Evolutionary conservation across 2,888 invertebrate species (phyloP).

Genomic region (Poecilobothrus nobilitatus): DNA sequence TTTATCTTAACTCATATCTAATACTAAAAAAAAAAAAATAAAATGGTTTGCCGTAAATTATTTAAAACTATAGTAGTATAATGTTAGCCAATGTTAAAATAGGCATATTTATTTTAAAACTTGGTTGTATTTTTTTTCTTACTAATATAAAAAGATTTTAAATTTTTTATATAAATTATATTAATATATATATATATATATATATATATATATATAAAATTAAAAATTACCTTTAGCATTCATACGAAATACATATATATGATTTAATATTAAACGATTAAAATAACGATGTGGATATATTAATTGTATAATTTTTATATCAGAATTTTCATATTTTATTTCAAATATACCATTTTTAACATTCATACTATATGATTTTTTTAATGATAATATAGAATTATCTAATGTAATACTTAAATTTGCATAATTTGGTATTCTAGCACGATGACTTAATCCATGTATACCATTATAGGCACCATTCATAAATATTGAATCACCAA

Average conservation of each 20-base stretch:
- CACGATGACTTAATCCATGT: slow-evolving; percentile 50
- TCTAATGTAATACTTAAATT: slow-evolving; percentile 39
- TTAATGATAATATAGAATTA: slow-evolving; percentile 8
- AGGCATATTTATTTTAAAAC: too few relatives aligned
- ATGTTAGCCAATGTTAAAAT: too few relatives aligned
- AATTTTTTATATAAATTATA: not conserved
- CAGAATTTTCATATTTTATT: slow-evolving; percentile 24
- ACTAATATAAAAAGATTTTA: too few relatives aligned
- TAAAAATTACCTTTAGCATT: not conserved
- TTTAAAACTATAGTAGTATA: too few relatives aligned
- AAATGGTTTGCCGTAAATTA: too few relatives aligned
- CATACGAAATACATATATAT: slow-evolving; percentile 26
- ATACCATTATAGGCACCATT: slow-evolving; percentile 52
- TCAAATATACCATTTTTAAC: slow-evolving; percentile 46
- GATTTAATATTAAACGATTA: slow-evolving; percentile 41
- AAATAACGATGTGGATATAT: slow-evolving; percentile 42
- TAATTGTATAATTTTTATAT: slow-evolving; percentile 27
- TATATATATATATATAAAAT: not conserved
- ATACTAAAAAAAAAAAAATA: too few relatives aligned
- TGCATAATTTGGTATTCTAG: slow-evolving; percentile 53
- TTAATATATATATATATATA: not conserved
- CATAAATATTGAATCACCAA: slow-evolving; percentile 52
- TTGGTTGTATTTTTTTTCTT: too few relatives aligned
- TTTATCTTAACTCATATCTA: too few relatives aligned
- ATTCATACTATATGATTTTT: slow-evolving; percentile 42